Evolutionary conservation across 2,888 invertebrate genomes (phyloP).

Genomic region (Andrena chrysosceles): DNA sequence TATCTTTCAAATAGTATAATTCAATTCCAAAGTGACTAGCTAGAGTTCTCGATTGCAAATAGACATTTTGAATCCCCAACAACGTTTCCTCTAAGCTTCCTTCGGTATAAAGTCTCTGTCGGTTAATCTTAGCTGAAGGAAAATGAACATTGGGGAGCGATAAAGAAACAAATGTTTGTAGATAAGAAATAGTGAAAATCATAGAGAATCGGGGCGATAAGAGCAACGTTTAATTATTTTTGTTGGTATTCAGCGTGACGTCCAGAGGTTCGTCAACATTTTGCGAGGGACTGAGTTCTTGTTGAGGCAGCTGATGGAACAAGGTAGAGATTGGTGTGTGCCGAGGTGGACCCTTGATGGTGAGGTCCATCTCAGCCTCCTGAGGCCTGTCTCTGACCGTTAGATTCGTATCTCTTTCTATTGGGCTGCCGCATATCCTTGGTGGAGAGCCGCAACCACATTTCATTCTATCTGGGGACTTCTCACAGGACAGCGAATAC

Average conservation of each 20-base stretch:
- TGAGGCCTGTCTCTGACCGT: conserved; percentile 74
- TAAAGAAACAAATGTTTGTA: not conserved
- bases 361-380: conserved; percentile 83
- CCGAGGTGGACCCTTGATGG: conserved; percentile 79
- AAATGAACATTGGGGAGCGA: not conserved
- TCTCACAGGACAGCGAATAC: conserved; percentile 79
- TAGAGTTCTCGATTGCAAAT: not conserved
- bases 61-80: conserved; percentile 8
- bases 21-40: conserved; percentile 8
- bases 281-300: conserved; percentile 75
- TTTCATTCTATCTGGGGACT: conserved; percentile 80
- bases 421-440: conserved; percentile 74
- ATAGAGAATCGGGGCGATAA: not conserved
- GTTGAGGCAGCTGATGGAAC: conserved; percentile 77
- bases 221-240: conserved; percentile 72
- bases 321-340: conserved; percentile 76
- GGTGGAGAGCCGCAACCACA: conserved; percentile 80
- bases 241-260: conserved; percentile 80
- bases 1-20: not conserved
- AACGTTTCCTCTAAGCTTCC: not conserved
- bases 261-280: conserved; percentile 82
- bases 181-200: not conserved
- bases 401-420: conserved; percentile 62
- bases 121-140: not conserved
- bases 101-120: conserved; percentile 5